These are phyloP conservation scores for Heterotilapia buettikoferi DNA, from an alignment of 2,113 vertebrate genomes.

Conservation along the genomic window DNA sequence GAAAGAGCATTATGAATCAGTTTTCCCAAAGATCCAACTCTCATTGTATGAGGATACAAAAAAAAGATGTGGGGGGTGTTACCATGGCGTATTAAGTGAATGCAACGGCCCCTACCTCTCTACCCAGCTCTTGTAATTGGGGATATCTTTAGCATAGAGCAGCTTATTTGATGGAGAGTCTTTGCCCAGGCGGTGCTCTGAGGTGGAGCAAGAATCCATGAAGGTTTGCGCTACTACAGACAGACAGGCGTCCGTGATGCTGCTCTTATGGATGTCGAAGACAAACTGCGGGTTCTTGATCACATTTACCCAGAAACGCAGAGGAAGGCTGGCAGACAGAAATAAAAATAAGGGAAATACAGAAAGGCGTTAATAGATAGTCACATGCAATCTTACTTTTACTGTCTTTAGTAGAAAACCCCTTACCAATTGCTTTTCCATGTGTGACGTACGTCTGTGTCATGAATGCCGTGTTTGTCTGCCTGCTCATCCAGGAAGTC, in stretches of 20 bases:
- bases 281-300: constrained; percentile 99
- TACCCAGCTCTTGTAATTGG: constrained; percentile 99
- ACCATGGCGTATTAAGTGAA: background rate
- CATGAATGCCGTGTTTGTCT: constrained; percentile 90
- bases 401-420: background rate
- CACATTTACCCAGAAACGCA: constrained; percentile 98
- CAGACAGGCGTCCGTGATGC: constrained; percentile 96
- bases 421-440: constrained; percentile 99
- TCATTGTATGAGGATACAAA: constrained; percentile 14
- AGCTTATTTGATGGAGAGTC: constrained; percentile 98
- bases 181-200: constrained; percentile 95
- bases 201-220: constrained; percentile 98
- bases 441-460: constrained; percentile 94
- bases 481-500: constrained; percentile 99
- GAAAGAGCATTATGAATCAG: constrained; percentile 19
- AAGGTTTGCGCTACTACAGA: constrained; percentile 98
- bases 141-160: constrained; percentile 98
- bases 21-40: constrained; percentile 3
- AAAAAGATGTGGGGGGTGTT: background rate
- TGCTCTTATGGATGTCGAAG: constrained; percentile 98
- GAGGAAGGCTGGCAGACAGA: constrained; percentile 78
- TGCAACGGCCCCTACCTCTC: constrained; percentile 79
- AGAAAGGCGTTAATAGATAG: background rate
- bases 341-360: background rate
- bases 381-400: background rate